Evolutionary conservation across 2,888 invertebrate genomes (phyloP), one percentile per base, ranked within the genome.

Genomic region (Sinelater perroti): DNA sequence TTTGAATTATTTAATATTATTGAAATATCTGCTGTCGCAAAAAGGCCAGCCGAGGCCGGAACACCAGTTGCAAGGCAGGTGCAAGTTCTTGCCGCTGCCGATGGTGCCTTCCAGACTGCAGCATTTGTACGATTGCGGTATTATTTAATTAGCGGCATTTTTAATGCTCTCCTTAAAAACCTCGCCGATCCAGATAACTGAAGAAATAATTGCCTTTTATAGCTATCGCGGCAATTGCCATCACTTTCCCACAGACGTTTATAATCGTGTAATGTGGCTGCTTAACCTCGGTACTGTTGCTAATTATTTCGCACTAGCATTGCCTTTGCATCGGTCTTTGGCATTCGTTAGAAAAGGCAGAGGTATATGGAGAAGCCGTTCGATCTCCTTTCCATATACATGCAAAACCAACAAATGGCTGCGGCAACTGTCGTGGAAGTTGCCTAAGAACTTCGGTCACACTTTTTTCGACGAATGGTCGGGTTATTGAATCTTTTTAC

Each of bases 1-100:
- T 62, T 63, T 72, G 76, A 74, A 75, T 75, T 74, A 72, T 76
- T 76, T 76, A 75, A 76, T 76, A 76, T 74, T 75, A 76, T 76
- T 76, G 75, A 76, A 76, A 75, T 75, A 74, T 74, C 72, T 73
- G 40, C 70, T 62, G 58, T 55, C 33, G 66, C 61, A 68, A 70
- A 72, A 66, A 59, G 63, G 60, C 64, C 65, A 66, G 59, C 57
- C 67, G 60, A 62, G 68, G 66, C 72, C 72, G 72, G 73, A 74
- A 73, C 75, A 72, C 58, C 72, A 70, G 73, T 74, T 71, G 74
- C 38, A 59, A 51, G 54, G 38, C 64, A 64, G 64, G 60, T 64
- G 64, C 60, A 62, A 73, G 65, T 74, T 74, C 74, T 75, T 74
- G 65, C 67, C 62, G 51, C 60, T 54, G 59, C 65, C 64, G 69